A percentile compares a stretch with the other conserved stretches of the same genome.
phyloP scores from a whole-genome alignment of 2,888 invertebrate genomes.

The Tupiocoris notatus region DNA sequence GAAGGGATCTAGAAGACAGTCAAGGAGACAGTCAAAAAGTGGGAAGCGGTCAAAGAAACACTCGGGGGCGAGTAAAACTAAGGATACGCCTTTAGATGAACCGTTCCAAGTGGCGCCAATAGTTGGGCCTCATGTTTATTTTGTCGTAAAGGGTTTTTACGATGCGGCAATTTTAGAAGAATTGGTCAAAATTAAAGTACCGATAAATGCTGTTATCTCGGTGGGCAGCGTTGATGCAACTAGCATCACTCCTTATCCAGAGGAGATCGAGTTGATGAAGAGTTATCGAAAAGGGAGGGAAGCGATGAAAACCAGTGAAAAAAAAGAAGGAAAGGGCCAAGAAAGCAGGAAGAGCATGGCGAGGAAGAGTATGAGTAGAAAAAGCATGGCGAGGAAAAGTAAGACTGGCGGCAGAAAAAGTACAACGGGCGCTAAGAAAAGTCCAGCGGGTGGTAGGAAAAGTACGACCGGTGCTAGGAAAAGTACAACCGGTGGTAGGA shows the following conservation, averaged over 20 bases:
- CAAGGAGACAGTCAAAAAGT: background rate
- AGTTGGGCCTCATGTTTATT: slow-evolving; percentile 5
- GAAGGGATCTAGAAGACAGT: background rate
- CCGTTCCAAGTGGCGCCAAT: background rate
- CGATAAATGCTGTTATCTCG: slow-evolving; percentile 12
- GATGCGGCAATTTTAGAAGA: background rate
- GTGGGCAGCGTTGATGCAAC: slow-evolving; percentile 3
- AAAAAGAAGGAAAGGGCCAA: background rate
- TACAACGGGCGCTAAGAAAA: background rate
- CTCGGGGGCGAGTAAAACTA: background rate
- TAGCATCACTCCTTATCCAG: background rate
- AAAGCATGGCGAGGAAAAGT: slow-evolving; percentile 21
- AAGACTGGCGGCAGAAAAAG: background rate
- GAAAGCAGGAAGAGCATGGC: background rate
- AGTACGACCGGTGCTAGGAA: background rate
- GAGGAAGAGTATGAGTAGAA: background rate
- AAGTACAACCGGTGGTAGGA: background rate
- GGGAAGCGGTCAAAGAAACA: background rate
- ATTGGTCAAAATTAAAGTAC: slow-evolving; percentile 11
- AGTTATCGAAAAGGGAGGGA: background rate
- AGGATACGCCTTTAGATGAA: too few relatives aligned
- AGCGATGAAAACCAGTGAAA: background rate
- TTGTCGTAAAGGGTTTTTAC: slow-evolving; percentile 10
- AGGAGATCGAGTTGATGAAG: background rate
- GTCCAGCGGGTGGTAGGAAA: background rate